Conservation (phyloP, 2,888 invertebrate genomes). For the Campoplex nolae region DNA sequence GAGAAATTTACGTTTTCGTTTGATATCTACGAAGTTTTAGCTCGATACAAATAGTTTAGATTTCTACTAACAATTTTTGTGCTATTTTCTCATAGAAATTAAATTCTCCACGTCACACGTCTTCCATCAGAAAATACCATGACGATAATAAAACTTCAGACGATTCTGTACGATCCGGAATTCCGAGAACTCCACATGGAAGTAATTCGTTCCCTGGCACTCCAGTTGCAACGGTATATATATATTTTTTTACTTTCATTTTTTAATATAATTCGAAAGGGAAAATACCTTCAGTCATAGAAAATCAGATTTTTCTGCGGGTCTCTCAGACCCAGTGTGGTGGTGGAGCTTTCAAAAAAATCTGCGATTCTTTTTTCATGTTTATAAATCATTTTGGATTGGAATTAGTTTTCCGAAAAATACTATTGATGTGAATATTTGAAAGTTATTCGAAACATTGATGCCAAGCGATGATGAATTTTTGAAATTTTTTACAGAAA, state of each 20-base stretch:
- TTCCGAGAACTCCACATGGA: constrained; percentile 84
- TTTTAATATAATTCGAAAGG: no score
- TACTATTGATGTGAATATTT: background rate
- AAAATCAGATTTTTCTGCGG: no score
- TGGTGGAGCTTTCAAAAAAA: no score
- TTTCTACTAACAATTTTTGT: background rate
- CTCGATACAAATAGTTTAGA: background rate
- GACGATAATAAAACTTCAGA: constrained; percentile 88
- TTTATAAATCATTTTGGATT: no score
- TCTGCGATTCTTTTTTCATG: no score
- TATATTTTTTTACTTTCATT: constrained; percentile 31
- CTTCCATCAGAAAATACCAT: constrained; percentile 70
- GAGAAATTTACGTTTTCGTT: constrained; percentile 12
- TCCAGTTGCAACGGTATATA: constrained; percentile 45
- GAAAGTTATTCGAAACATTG: background rate
- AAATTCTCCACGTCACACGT: constrained; percentile 27
- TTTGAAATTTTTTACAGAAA: background rate
- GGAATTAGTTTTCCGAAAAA: background rate
- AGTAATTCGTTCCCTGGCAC: constrained; percentile 49
- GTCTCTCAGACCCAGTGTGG: no score
- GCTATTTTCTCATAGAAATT: constrained; percentile 8
- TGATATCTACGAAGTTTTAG: background rate
- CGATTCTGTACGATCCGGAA: constrained; percentile 89
- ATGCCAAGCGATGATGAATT: background rate
- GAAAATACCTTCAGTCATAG: no score